Percentiles rank a stretch among this genome's conserved stretches.
phyloP scores from a whole-genome alignment of 1,140 invertebrate genomes.

The Meloidogyne exigua region DNA sequence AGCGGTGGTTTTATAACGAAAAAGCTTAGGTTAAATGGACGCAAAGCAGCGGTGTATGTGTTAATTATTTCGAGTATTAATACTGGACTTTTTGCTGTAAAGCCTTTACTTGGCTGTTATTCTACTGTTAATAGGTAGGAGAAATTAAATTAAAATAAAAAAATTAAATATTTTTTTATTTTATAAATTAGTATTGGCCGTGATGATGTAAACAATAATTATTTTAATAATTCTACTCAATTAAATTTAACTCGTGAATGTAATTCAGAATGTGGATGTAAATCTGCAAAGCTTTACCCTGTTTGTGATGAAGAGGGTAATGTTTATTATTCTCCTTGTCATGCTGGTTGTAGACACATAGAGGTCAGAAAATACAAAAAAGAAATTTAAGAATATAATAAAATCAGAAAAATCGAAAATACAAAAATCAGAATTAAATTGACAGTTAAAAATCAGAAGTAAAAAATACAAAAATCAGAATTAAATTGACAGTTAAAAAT shows the following conservation, averaged over 20 bases:
- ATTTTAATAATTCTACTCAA: slow-evolving; percentile 19
- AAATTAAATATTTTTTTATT: not conserved
- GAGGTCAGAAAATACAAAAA: not conserved
- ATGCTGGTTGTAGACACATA: slow-evolving; percentile 56
- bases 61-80: slow-evolving; percentile 55
- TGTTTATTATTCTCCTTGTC: slow-evolving; percentile 60
- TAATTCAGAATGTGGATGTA: slow-evolving; percentile 58
- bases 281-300: slow-evolving; percentile 57
- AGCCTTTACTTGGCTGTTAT: slow-evolving; percentile 58
- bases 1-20: slow-evolving; percentile 48
- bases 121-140: slow-evolving; percentile 50
- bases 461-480: too few relatives aligned
- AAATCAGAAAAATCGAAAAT: not conserved
- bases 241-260: slow-evolving; percentile 59
- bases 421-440: slow-evolving; percentile 33
- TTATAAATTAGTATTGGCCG: not conserved
- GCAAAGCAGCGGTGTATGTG: slow-evolving; percentile 57
- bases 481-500: too few relatives aligned
- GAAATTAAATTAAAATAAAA: not conserved
- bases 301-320: slow-evolving; percentile 56
- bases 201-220: slow-evolving; percentile 14
- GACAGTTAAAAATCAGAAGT: too few relatives aligned
- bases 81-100: slow-evolving; percentile 49
- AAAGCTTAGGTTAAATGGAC: slow-evolving; percentile 54
- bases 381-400: too few relatives aligned